Base-by-base conservation (phyloP, 2,797 vertebrate species). In the Eutrigla gurnardus region DNA sequence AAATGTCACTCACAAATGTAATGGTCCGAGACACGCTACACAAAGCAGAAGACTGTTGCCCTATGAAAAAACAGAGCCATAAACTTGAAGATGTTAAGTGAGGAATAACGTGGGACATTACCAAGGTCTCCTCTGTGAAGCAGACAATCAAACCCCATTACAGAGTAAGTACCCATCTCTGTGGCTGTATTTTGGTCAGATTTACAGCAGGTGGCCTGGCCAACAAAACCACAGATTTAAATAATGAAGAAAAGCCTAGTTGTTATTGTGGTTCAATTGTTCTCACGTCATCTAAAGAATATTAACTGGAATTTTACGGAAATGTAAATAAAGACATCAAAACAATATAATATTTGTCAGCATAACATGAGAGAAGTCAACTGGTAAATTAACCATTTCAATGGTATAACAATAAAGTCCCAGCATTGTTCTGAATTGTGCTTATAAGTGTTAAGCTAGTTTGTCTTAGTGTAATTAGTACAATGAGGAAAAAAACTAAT, bases 81-180 rank as follows among this genome's bases (percentile, higher is more conserved):
- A 14, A 18, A 45, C 62, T 53, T 70, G 32, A 67, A 63, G 14
- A 52, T 69, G 11, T 52, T 36, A 59, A 14, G 13, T 53, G 50
- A 57, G 32, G 36, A 71, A 54, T 6, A 60, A 55, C 33, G 12
- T 40, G 25, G 15, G 9, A 60, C 18, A 62, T 32, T 14, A 69
- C n/a, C 8, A 10, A 50, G 17, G 37, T 53, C 52, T 60, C 49
- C 35, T 47, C 47, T 61, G 40, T 39, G n/a, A 9, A 25, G 14
- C 33, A 43, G 50, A 37, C 25, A 59, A 63, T 80, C 17, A 70
- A 76, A 68, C 35, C 49, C 42, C 1, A 3, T 47, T 35, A 17
- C 33, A 62, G 39, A 42, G 11, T 32, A 42, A 59, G 59, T 40
- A 57, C 35, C 7, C 7, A 11, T 32, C 4, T 9, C n/a, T 17